Evolutionary conservation across 2,888 invertebrate species (phyloP).

Genomic region (Dryocosmus kuriphilus): DNA sequence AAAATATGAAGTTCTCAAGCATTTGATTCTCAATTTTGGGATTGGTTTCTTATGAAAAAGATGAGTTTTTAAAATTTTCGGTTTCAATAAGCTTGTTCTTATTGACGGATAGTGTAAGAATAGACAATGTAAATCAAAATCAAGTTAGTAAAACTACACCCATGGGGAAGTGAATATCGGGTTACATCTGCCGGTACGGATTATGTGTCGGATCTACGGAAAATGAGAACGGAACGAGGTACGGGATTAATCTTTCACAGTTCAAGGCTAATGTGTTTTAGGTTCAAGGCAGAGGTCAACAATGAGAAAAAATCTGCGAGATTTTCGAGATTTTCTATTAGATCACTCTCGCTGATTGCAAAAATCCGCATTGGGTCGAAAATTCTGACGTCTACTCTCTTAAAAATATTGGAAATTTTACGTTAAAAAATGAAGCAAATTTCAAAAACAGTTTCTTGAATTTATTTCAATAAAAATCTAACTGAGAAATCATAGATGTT

Average conservation of each 20-base stretch:
- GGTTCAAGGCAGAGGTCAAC: neutral
- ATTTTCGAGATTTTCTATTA: neutral
- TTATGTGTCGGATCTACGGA: neutral
- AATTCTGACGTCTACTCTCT: too few relatives aligned
- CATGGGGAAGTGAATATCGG: neutral
- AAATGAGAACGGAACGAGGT: neutral
- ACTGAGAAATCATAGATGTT: too few relatives aligned
- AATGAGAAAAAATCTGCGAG: neutral
- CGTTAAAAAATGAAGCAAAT: too few relatives aligned
- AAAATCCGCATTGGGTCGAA: too few relatives aligned
- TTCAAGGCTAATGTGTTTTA: neutral
- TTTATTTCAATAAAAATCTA: too few relatives aligned
- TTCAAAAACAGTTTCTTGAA: too few relatives aligned
- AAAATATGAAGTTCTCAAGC: too few relatives aligned
- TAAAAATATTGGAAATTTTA: too few relatives aligned
- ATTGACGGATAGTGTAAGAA: neutral
- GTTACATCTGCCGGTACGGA: neutral
- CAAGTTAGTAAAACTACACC: conserved; percentile 11
- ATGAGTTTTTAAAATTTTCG: too few relatives aligned
- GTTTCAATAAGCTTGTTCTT: too few relatives aligned
- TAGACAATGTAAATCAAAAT: neutral
- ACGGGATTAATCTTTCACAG: neutral
- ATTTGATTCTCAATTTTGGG: too few relatives aligned
- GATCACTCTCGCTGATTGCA: neutral
- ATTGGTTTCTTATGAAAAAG: too few relatives aligned